These are phyloP conservation scores for Acanthiza pusilla DNA, from an alignment of 2,797 vertebrate species.

Conservation along the genomic window DNA sequence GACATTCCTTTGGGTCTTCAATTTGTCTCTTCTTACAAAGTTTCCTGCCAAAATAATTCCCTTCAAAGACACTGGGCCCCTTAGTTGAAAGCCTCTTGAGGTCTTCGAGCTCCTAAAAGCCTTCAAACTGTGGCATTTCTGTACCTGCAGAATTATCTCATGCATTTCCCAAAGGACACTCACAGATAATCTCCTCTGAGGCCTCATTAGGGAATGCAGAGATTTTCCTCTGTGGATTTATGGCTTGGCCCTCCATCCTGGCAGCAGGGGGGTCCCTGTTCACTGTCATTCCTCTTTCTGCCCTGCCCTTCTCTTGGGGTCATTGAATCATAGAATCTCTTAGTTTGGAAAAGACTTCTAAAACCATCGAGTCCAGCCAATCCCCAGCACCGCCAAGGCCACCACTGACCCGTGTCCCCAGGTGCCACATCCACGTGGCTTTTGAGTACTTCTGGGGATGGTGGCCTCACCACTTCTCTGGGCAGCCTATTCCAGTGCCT, in stretches of 20 bases:
- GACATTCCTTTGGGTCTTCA: neutral
- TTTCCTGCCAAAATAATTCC: neutral
- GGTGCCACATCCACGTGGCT: neutral
- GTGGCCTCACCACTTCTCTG: neutral
- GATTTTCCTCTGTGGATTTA: neutral
- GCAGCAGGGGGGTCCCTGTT: neutral
- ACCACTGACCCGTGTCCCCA: neutral
- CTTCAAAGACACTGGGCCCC: neutral
- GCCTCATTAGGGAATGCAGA: conserved; percentile 23
- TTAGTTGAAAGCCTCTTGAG: neutral
- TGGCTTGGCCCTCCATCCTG: neutral
- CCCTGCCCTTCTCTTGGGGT: neutral
- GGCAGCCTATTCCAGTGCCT: neutral
- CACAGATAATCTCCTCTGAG: neutral
- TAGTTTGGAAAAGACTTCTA: neutral
- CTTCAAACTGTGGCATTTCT: neutral
- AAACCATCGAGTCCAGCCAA: neutral
- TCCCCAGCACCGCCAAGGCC: neutral
- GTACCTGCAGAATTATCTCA: neutral
- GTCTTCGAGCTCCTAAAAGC: neutral
- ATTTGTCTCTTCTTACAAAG: neutral
- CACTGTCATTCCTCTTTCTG: neutral
- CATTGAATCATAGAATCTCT: neutral
- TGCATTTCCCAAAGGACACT: neutral
- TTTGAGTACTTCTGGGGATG: neutral